These are phyloP conservation scores for Drosophila anomalata DNA, from an alignment of 2,888 invertebrate species.

Conservation along the genomic window DNA sequence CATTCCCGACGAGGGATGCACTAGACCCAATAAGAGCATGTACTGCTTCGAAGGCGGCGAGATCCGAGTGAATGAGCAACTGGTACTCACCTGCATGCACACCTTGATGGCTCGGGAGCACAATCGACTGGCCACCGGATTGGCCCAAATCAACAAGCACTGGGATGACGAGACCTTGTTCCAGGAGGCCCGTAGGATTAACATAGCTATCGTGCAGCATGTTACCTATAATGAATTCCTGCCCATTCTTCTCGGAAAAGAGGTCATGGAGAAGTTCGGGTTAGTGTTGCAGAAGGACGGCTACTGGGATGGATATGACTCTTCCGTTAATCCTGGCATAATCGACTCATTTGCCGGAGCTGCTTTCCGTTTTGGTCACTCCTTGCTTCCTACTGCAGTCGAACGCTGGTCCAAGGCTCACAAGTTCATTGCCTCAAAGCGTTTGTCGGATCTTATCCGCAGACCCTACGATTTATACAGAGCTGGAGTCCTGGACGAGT, in stretches of 20 bases:
- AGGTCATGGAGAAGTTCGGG: constrained; percentile 95
- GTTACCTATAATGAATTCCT: constrained; percentile 95
- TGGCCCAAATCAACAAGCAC: constrained; percentile 93
- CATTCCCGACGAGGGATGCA: constrained; percentile 96
- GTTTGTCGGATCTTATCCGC: constrained; percentile 93
- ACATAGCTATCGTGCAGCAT: constrained; percentile 94
- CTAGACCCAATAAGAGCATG: constrained; percentile 94
- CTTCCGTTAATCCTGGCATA: constrained; percentile 93
- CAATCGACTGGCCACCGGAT: constrained; percentile 91
- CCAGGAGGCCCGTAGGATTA: constrained; percentile 93
- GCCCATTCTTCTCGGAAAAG: constrained; percentile 94
- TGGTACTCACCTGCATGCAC: constrained; percentile 95
- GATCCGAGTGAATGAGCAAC: constrained; percentile 95
- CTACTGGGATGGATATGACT: constrained; percentile 87
- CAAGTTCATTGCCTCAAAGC: constrained; percentile 96
- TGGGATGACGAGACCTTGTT: constrained; percentile 97
- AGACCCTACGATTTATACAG: constrained; percentile 95
- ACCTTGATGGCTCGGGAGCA: constrained; percentile 96
- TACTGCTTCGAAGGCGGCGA: constrained; percentile 97
- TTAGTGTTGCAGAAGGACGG: constrained; percentile 92
- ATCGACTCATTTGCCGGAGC: constrained; percentile 96
- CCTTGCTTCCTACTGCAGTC: constrained; percentile 93
- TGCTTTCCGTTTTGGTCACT: constrained; percentile 96
- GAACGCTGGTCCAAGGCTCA: constrained; percentile 98
- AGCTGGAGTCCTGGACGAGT: constrained; percentile 95